phyloP scores from a whole-genome alignment of 2,797 vertebrate species.

The Ctenosaura bakeri region DNA sequence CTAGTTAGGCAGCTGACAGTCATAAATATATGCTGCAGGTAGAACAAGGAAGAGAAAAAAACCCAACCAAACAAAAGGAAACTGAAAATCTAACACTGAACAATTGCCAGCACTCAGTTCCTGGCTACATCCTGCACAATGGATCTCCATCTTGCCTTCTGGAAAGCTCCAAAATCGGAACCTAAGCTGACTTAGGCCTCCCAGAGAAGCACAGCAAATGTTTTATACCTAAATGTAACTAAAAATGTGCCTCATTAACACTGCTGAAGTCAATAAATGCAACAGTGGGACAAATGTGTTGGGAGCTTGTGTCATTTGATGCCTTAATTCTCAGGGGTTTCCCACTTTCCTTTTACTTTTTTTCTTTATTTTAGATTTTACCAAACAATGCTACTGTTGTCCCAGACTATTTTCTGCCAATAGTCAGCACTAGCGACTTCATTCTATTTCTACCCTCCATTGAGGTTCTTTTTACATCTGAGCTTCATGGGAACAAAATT shows the following conservation, averaged over 20 bases:
- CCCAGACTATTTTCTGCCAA: too few species aligned
- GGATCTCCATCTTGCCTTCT: not conserved
- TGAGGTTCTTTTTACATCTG: too few species aligned
- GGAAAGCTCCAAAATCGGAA: not conserved
- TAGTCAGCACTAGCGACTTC: too few species aligned
- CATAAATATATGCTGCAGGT: not conserved
- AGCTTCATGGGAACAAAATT: too few species aligned
- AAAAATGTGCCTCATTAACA: not conserved
- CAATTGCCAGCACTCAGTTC: not conserved
- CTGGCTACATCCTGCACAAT: not conserved
- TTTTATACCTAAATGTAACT: not conserved
- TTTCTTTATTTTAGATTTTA: too few species aligned
- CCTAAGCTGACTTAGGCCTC: not conserved
- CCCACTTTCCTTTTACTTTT: too few species aligned
- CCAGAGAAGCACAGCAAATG: not conserved
- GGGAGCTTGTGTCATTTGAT: too few species aligned
- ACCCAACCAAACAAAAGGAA: not conserved
- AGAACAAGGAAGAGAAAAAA: slow-evolving; percentile 31
- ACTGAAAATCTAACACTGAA: not conserved
- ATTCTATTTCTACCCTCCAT: too few species aligned
- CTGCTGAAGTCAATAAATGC: not conserved
- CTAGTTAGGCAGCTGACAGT: slow-evolving; percentile 13
- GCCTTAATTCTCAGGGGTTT: too few species aligned
- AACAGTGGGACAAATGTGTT: not conserved
- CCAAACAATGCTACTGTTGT: too few species aligned